Conservation (phyloP, 2,797 vertebrate species). For the Linurgus olivaceus region DNA sequence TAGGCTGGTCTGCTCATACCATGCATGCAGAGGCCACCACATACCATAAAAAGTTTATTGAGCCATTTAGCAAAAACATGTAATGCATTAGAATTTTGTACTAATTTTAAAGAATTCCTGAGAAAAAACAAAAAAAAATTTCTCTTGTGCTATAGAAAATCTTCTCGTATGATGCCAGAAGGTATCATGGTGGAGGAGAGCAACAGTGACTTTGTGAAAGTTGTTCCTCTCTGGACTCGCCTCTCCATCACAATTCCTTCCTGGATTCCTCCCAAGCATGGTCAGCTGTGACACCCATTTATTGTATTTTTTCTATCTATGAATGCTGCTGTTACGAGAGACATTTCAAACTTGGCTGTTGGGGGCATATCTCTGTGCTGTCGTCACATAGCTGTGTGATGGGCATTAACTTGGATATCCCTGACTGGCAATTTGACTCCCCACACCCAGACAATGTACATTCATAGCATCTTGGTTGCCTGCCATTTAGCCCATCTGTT, state of each 20-base stretch:
- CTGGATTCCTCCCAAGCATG: background rate
- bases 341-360: background rate
- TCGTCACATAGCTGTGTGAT: constrained; percentile 11
- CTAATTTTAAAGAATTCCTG: background rate
- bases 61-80: background rate
- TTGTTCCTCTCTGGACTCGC: accelerated
- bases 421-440: constrained; percentile 45
- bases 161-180: background rate
- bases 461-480: constrained; percentile 50
- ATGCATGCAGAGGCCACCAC: background rate
- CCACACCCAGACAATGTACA: constrained; percentile 52
- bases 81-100: background rate
- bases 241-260: background rate
- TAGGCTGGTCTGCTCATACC: constrained; percentile 4
- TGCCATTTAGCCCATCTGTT: constrained; percentile 60
- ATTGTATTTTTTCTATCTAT: background rate
- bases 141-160: background rate
- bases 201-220: background rate
- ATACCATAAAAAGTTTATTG: background rate
- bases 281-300: background rate
- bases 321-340: background rate
- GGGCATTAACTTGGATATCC: constrained; percentile 50
- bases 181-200: accelerated
- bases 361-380: background rate
- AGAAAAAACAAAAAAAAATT: background rate